These are phyloP conservation scores for Synanthedon andrenaeformis DNA, from an alignment of 2,888 invertebrate genomes.

Conservation along the genomic window DNA sequence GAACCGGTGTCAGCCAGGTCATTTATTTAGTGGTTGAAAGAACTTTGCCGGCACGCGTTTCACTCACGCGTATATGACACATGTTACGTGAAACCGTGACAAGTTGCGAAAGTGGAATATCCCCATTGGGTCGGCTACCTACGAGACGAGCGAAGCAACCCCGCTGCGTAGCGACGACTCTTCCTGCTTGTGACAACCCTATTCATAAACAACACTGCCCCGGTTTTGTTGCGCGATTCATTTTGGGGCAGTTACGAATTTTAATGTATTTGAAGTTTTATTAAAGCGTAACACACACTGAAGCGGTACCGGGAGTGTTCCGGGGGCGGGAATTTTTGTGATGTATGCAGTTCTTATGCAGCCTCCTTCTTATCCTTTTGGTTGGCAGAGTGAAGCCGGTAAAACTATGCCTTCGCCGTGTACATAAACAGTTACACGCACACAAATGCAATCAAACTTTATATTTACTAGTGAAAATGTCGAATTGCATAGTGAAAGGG, in stretches of 20 bases:
- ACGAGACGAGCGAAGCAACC: slow-evolving; percentile 16
- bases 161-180: slow-evolving; percentile 23
- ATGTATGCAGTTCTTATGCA: too few relatives aligned
- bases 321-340: too few relatives aligned
- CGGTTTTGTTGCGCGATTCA: slow-evolving; percentile 3
- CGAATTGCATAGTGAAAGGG: too few relatives aligned
- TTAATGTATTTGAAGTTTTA: neutral
- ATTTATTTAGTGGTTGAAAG: slow-evolving; percentile 8
- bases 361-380: too few relatives aligned
- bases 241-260: slow-evolving; percentile 1
- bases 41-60: slow-evolving; percentile 13
- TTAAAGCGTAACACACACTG: too few relatives aligned
- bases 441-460: too few relatives aligned
- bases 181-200: slow-evolving; percentile 47
- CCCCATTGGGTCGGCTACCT: slow-evolving; percentile 22
- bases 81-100: slow-evolving; percentile 32
- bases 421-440: too few relatives aligned
- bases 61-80: slow-evolving; percentile 26
- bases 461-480: too few relatives aligned
- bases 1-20: slow-evolving; percentile 9
- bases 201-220: slow-evolving; percentile 25
- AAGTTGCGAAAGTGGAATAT: slow-evolving; percentile 33
- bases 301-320: too few relatives aligned
- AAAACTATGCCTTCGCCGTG: too few relatives aligned
- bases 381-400: too few relatives aligned